Evolutionary conservation across 1,140 invertebrate species (phyloP).

Genomic region (Centruroides sculpturatus): DNA sequence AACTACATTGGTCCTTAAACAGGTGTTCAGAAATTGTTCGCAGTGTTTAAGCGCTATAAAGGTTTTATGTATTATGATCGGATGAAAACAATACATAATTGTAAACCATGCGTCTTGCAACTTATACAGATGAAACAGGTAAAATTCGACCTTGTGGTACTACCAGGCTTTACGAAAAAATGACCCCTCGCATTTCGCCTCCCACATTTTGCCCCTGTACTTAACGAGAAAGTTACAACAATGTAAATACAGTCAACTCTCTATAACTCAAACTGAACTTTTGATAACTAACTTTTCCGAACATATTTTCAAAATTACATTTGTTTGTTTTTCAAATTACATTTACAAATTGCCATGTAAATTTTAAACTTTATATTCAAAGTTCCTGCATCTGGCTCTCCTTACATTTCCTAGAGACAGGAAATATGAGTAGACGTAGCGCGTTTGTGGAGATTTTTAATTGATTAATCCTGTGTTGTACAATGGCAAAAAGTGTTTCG

Average conservation of each 20-base stretch:
- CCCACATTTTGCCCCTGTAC: neutral
- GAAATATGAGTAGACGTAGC: too few species aligned
- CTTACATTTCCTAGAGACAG: too few species aligned
- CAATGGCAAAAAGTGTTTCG: neutral
- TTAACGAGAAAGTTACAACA: neutral
- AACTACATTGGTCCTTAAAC: too few species aligned
- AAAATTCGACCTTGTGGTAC: too few species aligned
- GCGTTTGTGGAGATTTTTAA: neutral
- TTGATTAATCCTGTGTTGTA: neutral
- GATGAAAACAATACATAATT: too few species aligned
- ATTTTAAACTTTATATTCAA: neutral
- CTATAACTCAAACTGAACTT: neutral
- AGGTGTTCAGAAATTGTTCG: too few species aligned
- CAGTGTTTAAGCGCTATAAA: too few species aligned
- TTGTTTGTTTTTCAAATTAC: too few species aligned
- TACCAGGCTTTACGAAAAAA: neutral
- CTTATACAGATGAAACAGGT: too few species aligned
- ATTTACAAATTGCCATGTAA: neutral
- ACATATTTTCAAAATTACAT: neutral
- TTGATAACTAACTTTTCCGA: neutral
- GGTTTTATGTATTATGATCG: too few species aligned
- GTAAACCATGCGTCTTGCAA: too few species aligned
- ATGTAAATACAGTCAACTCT: neutral
- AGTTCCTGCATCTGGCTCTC: too few species aligned
- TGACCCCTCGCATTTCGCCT: neutral